Percentiles rank a stretch among this genome's conserved stretches.
phyloP scores from a whole-genome alignment of 2,888 invertebrate genomes.

The Plebejus anna region DNA sequence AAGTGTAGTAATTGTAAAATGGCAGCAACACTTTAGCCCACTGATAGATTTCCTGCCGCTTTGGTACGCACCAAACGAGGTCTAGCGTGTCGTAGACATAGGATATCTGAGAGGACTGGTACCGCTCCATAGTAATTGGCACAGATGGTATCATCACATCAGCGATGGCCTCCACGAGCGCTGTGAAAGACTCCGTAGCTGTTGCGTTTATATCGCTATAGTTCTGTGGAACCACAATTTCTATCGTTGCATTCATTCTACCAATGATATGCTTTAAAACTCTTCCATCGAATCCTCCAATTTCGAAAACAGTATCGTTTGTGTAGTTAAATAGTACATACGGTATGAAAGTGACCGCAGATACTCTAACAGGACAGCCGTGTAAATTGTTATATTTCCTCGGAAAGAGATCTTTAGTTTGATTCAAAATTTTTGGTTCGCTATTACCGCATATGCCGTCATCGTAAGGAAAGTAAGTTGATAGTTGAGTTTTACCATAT shows the following conservation, averaged over 20 bases:
- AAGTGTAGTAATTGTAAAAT: conserved; percentile 46
- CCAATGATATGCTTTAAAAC: conserved; percentile 43
- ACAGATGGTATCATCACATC: conserved; percentile 50
- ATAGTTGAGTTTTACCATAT: conserved; percentile 40
- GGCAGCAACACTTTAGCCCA: conserved; percentile 53
- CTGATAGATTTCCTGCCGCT: conserved; percentile 45
- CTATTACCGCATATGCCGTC: conserved; percentile 47
- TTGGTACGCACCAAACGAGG: conserved; percentile 53
- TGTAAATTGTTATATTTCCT: conserved; percentile 54
- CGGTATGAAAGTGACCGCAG: conserved; percentile 43
- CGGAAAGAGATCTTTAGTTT: conserved; percentile 43
- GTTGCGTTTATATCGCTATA: conserved; percentile 43
- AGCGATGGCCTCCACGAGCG: conserved; percentile 45
- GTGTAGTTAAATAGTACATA: conserved; percentile 40
- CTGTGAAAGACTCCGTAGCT: conserved; percentile 44
- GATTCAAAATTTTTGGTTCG: conserved; percentile 43
- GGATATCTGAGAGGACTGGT: conserved; percentile 45
- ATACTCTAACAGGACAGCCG: conserved; percentile 49
- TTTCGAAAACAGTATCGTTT: conserved; percentile 42
- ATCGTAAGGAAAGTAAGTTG: conserved; percentile 53
- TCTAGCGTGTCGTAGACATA: conserved; percentile 43
- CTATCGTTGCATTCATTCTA: conserved; percentile 49
- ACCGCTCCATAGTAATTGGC: conserved; percentile 40
- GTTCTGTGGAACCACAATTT: conserved; percentile 40
- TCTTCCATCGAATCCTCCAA: conserved; percentile 49